These are phyloP conservation scores for Nephrotoma flavescens DNA, from an alignment of 2,888 invertebrate genomes.

Conservation along the genomic window DNA sequence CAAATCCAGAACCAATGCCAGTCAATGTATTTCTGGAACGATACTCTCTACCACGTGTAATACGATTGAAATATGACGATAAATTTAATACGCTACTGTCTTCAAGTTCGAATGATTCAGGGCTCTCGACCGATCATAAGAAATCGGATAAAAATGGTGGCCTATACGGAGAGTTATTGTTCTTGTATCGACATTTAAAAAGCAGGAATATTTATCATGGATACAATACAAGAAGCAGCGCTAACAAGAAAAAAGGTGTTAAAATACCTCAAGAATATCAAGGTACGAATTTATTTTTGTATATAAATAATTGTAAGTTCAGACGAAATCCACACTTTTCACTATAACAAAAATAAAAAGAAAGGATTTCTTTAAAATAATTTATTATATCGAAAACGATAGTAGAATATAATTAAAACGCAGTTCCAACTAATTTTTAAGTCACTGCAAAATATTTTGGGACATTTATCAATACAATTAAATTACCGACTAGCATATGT, in stretches of 20 bases:
- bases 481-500: too few species aligned
- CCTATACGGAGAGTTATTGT: conserved; percentile 25
- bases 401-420: too few species aligned
- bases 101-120: conserved; percentile 29
- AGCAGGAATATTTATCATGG: conserved; percentile 31
- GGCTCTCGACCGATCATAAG: conserved; percentile 19
- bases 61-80: conserved; percentile 24
- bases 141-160: conserved; percentile 12
- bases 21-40: conserved; percentile 30
- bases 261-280: conserved; percentile 33
- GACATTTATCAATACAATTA: too few species aligned
- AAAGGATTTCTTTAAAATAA: too few species aligned
- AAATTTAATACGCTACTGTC: conserved; percentile 29
- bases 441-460: too few species aligned
- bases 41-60: conserved; percentile 28
- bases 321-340: background rate
- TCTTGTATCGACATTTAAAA: conserved; percentile 27
- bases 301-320: background rate
- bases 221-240: conserved; percentile 26
- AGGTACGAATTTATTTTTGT: conserved; percentile 19
- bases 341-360: too few species aligned
- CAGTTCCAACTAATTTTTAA: too few species aligned
- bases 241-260: conserved; percentile 26
- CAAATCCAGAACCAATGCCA: conserved; percentile 25
- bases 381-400: too few species aligned